phyloP scores from a whole-genome alignment of 2,797 vertebrate species.

The Choloepus didactylus region DNA sequence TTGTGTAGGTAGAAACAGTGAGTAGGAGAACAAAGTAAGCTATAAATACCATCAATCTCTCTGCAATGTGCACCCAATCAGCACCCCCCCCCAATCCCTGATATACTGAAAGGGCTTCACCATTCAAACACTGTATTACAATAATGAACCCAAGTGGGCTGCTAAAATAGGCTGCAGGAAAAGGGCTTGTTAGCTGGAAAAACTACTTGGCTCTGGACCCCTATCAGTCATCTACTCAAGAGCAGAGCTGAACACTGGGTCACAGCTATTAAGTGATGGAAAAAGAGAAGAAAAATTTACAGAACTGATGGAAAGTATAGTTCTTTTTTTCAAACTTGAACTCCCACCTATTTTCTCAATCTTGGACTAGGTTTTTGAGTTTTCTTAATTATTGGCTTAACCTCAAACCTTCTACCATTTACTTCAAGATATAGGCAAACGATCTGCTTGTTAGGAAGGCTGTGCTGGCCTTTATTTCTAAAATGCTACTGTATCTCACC shows the following conservation, averaged over 20 bases:
- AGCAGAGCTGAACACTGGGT: neutral
- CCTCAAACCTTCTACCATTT: neutral
- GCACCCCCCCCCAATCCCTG: neutral
- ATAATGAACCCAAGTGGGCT: fast-evolving
- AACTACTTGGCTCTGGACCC: neutral
- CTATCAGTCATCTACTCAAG: neutral
- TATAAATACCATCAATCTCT: neutral
- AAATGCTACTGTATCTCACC: neutral
- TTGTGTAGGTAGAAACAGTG: neutral
- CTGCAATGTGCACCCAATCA: fast-evolving
- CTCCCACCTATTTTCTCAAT: neutral
- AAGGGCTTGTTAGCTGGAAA: neutral
- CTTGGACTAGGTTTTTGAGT: neutral
- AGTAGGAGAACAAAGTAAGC: neutral
- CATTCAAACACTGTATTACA: fast-evolving
- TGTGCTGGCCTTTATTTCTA: neutral
- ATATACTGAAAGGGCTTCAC: neutral
- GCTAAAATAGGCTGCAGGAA: neutral
- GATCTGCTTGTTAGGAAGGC: neutral
- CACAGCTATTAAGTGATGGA: neutral
- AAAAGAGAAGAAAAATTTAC: neutral
- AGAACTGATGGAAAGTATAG: neutral
- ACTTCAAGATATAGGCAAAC: fast-evolving
- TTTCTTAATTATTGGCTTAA: neutral
- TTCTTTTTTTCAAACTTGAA: neutral